Evolutionary conservation across 2,888 invertebrate genomes (phyloP).

Genomic region (Cryptus armator): DNA sequence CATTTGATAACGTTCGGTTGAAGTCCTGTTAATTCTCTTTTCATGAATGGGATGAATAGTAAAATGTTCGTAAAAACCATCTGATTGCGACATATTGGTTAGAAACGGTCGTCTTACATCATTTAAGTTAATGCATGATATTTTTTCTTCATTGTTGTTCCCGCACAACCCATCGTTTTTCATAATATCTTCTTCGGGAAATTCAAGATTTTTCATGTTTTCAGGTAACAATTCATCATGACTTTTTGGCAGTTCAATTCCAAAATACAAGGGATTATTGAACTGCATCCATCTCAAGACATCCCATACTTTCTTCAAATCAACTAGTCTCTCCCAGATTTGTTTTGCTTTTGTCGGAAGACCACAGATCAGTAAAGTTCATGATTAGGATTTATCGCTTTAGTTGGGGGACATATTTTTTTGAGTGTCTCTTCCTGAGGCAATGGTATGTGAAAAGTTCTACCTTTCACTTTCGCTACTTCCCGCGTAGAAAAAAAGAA

Average conservation of each 20-base stretch:
- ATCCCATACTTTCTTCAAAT: conserved; percentile 75
- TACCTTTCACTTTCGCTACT: conserved; percentile 72
- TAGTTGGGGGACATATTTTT: conserved; percentile 75
- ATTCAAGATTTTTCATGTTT: not conserved
- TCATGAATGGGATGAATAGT: conserved; percentile 69
- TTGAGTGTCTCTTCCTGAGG: conserved; percentile 78
- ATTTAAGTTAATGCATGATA: too few relatives aligned
- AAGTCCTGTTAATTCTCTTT: conserved; percentile 61
- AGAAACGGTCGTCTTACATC: conserved; percentile 19
- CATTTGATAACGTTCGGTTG: conserved; percentile 73
- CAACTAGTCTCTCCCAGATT: conserved; percentile 76
- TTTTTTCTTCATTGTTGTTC: not conserved
- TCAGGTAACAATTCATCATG: conserved; percentile 32
- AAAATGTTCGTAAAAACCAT: conserved; percentile 64
- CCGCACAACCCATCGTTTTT: not conserved
- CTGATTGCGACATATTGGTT: conserved; percentile 60
- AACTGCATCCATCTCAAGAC: conserved; percentile 76
- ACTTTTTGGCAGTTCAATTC: conserved; percentile 72
- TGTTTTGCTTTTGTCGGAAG: conserved; percentile 75
- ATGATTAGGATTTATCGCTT: conserved; percentile 74
- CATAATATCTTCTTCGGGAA: conserved; percentile 9
- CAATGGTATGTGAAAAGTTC: conserved; percentile 79
- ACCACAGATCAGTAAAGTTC: conserved; percentile 78
- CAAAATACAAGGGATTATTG: conserved; percentile 74
- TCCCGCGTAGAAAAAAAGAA: too few relatives aligned